Percentiles rank a stretch among this genome's conserved stretches.
These are phyloP conservation scores for Petrolisthes manimaculis DNA, from an alignment of 2,888 invertebrate species.

Conservation along the genomic window DNA sequence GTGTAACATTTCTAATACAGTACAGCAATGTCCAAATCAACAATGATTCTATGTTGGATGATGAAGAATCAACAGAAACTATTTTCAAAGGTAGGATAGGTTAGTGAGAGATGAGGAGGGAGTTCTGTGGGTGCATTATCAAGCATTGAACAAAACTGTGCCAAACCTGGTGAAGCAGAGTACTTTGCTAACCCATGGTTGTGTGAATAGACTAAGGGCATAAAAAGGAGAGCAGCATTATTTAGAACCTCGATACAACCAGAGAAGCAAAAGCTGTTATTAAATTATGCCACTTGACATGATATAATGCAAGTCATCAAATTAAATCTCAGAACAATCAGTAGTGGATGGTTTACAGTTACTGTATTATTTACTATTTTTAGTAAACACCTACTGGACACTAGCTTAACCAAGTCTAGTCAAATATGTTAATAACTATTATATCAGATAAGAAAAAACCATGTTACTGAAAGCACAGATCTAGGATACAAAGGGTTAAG, in stretches of 20 bases:
- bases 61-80: too few relatives aligned
- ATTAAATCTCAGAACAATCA: slow-evolving; percentile 32
- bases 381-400: slow-evolving; percentile 5
- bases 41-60: too few relatives aligned
- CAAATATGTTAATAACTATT: slow-evolving; percentile 11
- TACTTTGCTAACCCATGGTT: slow-evolving; percentile 63
- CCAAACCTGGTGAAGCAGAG: slow-evolving; percentile 63
- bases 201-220: slow-evolving; percentile 60
- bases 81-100: slow-evolving; percentile 8
- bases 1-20: too few relatives aligned
- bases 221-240: slow-evolving; percentile 58
- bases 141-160: slow-evolving; percentile 63
- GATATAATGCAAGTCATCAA: slow-evolving; percentile 13
- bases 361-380: neutral
- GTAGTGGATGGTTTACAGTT: slow-evolving; percentile 11
- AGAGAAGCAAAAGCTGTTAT: slow-evolving; percentile 56
- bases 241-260: slow-evolving; percentile 53
- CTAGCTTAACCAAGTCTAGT: slow-evolving; percentile 20
- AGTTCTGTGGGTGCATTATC: slow-evolving; percentile 52
- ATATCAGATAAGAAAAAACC: neutral
- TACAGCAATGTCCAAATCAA: too few relatives aligned
- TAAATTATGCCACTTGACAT: slow-evolving; percentile 27
- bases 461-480: slow-evolving; percentile 29
- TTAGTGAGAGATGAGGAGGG: slow-evolving; percentile 38
- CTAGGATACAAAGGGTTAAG: slow-evolving; percentile 13